Percentiles rank a stretch among this genome's conserved stretches.
Conservation (phyloP, 2,888 invertebrate species). For the Troilus luridus region DNA sequence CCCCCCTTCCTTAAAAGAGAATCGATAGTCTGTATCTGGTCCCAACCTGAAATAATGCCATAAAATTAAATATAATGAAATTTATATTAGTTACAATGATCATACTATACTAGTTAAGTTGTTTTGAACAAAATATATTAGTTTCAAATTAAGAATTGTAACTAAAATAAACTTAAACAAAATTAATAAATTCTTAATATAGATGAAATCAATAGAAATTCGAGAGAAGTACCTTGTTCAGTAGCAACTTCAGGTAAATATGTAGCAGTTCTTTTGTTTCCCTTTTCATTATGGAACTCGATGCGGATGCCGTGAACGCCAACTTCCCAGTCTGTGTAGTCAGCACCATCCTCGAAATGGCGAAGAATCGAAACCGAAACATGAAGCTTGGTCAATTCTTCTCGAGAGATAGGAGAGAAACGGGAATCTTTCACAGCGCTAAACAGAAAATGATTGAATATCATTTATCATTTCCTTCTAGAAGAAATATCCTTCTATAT, state of each 20-base stretch:
- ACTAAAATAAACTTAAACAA: not conserved
- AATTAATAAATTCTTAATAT: not conserved
- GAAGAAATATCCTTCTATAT: no score
- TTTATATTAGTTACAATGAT: no score
- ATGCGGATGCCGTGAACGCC: slow-evolving; percentile 98
- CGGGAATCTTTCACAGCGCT: slow-evolving; percentile 98
- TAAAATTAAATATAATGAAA: not conserved
- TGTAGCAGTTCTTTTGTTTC: slow-evolving; percentile 95
- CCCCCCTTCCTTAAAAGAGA: slow-evolving; percentile 97
- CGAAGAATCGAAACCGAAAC: slow-evolving; percentile 97
- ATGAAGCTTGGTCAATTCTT: slow-evolving; percentile 92
- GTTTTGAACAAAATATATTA: no score
- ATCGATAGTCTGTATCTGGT: slow-evolving; percentile 98
- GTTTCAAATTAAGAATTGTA: no score
- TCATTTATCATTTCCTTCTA: not conserved
- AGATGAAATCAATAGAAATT: not conserved
- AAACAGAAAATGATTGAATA: not conserved
- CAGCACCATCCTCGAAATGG: slow-evolving; percentile 95
- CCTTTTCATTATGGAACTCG: slow-evolving; percentile 94
- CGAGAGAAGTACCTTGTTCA: slow-evolving; percentile 83
- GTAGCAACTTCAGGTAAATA: slow-evolving; percentile 98
- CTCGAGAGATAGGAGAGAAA: slow-evolving; percentile 93
- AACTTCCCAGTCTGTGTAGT: slow-evolving; percentile 97
- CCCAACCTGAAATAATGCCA: slow-evolving; percentile 84
- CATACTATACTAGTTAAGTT: no score